phyloP scores from a whole-genome alignment of 2,797 vertebrate genomes.

The Synaphobranchus kaupii region DNA sequence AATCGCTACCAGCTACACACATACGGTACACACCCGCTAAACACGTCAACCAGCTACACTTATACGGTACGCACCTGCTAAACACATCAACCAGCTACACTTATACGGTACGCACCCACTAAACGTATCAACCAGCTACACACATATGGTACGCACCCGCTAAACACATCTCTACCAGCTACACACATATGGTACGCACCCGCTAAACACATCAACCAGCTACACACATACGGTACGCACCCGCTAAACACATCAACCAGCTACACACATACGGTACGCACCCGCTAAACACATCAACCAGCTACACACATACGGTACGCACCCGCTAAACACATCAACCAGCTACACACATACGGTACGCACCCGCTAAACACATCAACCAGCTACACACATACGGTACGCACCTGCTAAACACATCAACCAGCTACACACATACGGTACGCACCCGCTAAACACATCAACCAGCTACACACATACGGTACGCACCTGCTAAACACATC shows the following conservation, averaged over 20 bases:
- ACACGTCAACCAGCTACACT: not conserved
- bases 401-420: not conserved
- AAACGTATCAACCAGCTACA: too few species aligned
- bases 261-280: not conserved
- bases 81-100: not conserved
- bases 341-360: slow-evolving; percentile 83
- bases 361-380: not conserved
- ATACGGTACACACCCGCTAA: slow-evolving; percentile 75
- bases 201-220: too few species aligned
- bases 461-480: not conserved
- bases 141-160: too few species aligned
- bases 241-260: not conserved
- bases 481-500: too few species aligned
- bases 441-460: too few species aligned
- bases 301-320: not conserved
- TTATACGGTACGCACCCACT: not conserved
- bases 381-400: not conserved
- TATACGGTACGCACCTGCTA: not conserved
- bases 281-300: not conserved
- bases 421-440: not conserved
- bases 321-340: slow-evolving; percentile 77
- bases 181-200: not conserved
- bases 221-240: too few species aligned
- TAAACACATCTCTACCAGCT: not conserved
- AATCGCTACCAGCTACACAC: slow-evolving; percentile 90